Evolutionary conservation across 2,797 vertebrate genomes (phyloP).

Genomic region (Crocidura indochinensis): DNA sequence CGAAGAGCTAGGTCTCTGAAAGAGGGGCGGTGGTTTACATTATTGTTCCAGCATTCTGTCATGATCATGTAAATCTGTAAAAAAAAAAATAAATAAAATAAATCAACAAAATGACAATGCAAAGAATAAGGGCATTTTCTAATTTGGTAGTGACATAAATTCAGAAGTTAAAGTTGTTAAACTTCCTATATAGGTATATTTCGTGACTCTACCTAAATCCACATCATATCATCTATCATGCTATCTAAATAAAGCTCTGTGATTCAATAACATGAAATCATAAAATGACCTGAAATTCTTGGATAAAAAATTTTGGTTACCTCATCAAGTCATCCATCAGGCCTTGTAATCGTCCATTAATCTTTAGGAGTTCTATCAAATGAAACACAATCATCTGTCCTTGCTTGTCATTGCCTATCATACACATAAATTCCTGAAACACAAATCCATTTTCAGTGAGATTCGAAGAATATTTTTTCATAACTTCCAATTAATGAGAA

Average conservation of each 20-base stretch:
- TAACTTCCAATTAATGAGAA: constrained; percentile 57
- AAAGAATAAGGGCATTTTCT: constrained; percentile 43
- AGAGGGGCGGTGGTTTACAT: constrained; percentile 92
- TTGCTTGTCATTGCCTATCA: constrained; percentile 98
- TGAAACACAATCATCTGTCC: constrained; percentile 99
- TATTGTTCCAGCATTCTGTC: constrained; percentile 96
- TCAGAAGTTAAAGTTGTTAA: constrained; percentile 1
- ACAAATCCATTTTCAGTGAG: constrained; percentile 67
- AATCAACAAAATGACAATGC: constrained; percentile 62
- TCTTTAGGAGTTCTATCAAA: constrained; percentile 95
- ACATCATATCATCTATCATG: background rate
- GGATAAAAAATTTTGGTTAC: constrained; percentile 86
- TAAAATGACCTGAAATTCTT: constrained; percentile 51
- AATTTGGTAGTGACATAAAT: background rate
- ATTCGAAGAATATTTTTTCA: constrained; percentile 14
- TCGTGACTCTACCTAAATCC: background rate
- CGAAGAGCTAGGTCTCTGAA: constrained; percentile 93
- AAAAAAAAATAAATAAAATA: constrained; percentile 75
- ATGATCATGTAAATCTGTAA: constrained; percentile 95
- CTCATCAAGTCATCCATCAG: constrained; percentile 95
- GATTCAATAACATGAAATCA: constrained; percentile 37
- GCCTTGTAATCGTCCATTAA: constrained; percentile 94
- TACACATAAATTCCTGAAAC: constrained; percentile 97
- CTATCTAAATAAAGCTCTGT: constrained; percentile 37
- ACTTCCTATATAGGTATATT: background rate